A percentile compares a stretch with the other conserved stretches of the same genome.
phyloP scores from a whole-genome alignment of 2,888 invertebrate species.

The Ochlodes sylvanus region DNA sequence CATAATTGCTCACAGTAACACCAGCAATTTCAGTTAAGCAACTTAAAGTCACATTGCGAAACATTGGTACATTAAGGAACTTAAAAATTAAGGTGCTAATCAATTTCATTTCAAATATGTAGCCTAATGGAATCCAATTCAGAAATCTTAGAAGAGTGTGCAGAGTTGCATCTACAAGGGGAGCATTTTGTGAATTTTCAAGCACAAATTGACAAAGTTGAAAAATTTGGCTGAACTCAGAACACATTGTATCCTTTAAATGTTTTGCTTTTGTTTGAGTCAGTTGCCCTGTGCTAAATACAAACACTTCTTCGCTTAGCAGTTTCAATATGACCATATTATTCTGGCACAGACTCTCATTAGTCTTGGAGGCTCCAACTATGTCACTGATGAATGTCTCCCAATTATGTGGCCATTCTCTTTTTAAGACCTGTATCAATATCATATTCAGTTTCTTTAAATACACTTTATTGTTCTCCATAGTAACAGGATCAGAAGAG shows the following conservation, averaged over 20 bases:
- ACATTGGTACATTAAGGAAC: constrained; percentile 98
- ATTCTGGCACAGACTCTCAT: constrained; percentile 99
- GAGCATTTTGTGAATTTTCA: constrained; percentile 98
- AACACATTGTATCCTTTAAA: constrained; percentile 99
- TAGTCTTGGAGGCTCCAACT: constrained; percentile 99
- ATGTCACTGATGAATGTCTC: constrained; percentile 99
- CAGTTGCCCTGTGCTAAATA: constrained; percentile 98
- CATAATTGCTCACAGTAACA: constrained; percentile 95
- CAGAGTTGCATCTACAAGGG: constrained; percentile 97
- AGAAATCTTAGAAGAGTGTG: constrained; percentile 98
- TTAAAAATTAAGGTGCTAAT: constrained; percentile 97
- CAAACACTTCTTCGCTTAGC: constrained; percentile 99
- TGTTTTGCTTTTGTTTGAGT: constrained; percentile 99
- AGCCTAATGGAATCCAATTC: constrained; percentile 99
- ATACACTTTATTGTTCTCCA: constrained; percentile 98
- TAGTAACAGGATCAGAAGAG: constrained; percentile 94
- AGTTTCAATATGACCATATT: constrained; percentile 99
- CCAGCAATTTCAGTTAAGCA: constrained; percentile 99
- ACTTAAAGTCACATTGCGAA: constrained; percentile 98
- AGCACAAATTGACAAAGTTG: constrained; percentile 98
- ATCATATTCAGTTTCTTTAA: constrained; percentile 99
- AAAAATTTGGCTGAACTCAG: constrained; percentile 99
- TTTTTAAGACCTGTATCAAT: constrained; percentile 98
- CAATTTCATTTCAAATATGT: constrained; percentile 99
- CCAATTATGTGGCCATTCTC: constrained; percentile 99